Base-by-base conservation (phyloP, 2,113 vertebrate species). In the Crotalus tigris region DNA sequence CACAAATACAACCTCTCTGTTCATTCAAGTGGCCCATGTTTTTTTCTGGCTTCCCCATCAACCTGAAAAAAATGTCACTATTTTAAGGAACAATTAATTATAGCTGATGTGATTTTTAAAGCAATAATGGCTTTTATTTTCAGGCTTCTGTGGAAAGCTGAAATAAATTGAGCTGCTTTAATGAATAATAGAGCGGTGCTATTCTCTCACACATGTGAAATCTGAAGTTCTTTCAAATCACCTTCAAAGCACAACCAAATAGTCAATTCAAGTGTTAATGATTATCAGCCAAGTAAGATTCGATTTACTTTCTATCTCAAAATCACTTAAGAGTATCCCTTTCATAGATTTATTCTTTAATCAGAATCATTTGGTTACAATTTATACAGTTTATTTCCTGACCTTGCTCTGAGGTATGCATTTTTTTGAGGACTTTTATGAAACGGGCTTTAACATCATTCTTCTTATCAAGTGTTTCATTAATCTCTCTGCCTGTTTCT, bases 351-450 rank as follows among this genome's bases (percentile, higher is more conserved):
- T 61, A 13, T 44, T 54, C 53, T 92, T 92, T 49, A 89, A 85
- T 87, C 21, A 91, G 86, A 59, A 61, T 44, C 46, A 51, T 7
- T 92, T 87, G 92, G 24, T n/a, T 49, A 87, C 95, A 85, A 26
- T n/a, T 13, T 17, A 1, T 81, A 2, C 29, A 95, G 61, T 91
- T 91, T 93, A 33, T 91, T 9, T 46, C 92, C 96, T 97, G 96
- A 98, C 99, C 98, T 97, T 96, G 93, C 49, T 98, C 98, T 93
- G 98, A 94, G 81, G 96, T 96, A 55, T 97, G 96, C 3, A 99
- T 97, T 85, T 97, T 96, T 39, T 97, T 88, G 1, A 98, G 64
- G 3, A 98, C 96, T 91, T 97, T 97, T 88, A 95, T 95, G 89
- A 99, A 96, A 12, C 96, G 98, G 87, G 94, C 94, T 92, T 51